Conservation (phyloP, 2,888 invertebrate species). For the Apamea anceps region DNA sequence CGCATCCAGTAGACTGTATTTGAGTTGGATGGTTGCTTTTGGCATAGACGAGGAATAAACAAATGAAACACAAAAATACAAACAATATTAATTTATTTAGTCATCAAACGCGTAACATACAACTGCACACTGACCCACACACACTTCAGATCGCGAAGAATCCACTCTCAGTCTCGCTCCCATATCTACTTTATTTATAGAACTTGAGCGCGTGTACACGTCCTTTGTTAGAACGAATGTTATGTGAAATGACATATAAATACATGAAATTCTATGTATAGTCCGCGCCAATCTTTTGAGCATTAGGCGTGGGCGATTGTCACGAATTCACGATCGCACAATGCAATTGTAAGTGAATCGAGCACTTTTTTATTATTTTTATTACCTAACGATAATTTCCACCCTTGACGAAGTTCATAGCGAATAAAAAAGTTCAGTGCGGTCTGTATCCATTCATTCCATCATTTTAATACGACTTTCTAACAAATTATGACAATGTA, state of each 20-base stretch:
- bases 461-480: constrained; percentile 27
- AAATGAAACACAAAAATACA: constrained; percentile 67
- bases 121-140: constrained; percentile 67
- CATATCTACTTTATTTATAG: constrained; percentile 50
- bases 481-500: constrained; percentile 29
- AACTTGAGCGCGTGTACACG: constrained; percentile 35
- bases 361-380: not conserved
- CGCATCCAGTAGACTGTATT: too few relatives aligned
- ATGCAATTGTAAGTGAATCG: constrained; percentile 8
- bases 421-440: not conserved
- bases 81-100: constrained; percentile 82
- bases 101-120: constrained; percentile 69
- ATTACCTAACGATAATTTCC: not conserved
- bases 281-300: constrained; percentile 19
- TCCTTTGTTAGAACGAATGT: constrained; percentile 35
- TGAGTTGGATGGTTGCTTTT: not conserved
- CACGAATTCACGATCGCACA: not conserved
- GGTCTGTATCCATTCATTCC: constrained; percentile 11
- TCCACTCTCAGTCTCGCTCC: constrained; percentile 61
- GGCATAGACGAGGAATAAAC: not conserved
- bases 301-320: constrained; percentile 6
- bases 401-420: not conserved
- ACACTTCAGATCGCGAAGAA: constrained; percentile 76
- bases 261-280: constrained; percentile 14
- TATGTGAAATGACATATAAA: constrained; percentile 27